phyloP scores from a whole-genome alignment of 1,140 invertebrate species.

The Drosophila obscura region DNA sequence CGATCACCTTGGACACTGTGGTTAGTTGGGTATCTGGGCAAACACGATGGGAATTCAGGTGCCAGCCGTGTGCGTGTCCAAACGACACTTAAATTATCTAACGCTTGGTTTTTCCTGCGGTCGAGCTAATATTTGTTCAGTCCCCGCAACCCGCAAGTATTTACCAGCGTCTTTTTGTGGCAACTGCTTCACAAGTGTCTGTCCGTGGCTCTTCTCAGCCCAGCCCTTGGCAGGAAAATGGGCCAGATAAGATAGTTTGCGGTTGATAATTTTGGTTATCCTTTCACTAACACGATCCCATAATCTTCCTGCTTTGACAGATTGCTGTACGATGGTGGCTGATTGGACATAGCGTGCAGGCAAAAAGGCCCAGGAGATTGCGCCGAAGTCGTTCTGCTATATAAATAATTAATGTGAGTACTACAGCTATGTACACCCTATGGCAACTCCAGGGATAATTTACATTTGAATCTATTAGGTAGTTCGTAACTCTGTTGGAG shows the following conservation, averaged over 20 bases:
- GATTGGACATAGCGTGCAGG: no score
- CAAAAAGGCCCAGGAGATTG: no score
- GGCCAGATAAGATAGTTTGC: constrained; percentile 35
- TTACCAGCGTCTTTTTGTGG: constrained; percentile 54
- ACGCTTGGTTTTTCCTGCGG: constrained; percentile 29
- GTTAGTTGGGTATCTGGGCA: constrained; percentile 5
- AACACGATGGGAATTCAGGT: constrained; percentile 52
- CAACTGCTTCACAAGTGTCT: constrained; percentile 66
- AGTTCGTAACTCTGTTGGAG: background rate
- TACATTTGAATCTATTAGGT: no score
- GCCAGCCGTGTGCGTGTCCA: constrained; percentile 66
- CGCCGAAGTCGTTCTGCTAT: no score
- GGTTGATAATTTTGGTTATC: constrained; percentile 32
- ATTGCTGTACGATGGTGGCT: constrained; percentile 1
- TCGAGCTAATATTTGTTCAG: constrained; percentile 65
- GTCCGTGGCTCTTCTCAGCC: background rate
- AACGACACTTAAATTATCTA: constrained; percentile 70
- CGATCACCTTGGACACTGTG: constrained; percentile 45
- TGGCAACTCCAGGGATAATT: no score
- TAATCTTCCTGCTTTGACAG: constrained; percentile 18
- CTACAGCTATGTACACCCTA: no score
- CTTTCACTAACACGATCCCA: constrained; percentile 16
- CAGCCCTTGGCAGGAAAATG: constrained; percentile 29
- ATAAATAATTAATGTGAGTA: no score
- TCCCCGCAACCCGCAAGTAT: constrained; percentile 47